Conservation (phyloP, 1,140 invertebrate species). For the Drosophila ambigua region DNA sequence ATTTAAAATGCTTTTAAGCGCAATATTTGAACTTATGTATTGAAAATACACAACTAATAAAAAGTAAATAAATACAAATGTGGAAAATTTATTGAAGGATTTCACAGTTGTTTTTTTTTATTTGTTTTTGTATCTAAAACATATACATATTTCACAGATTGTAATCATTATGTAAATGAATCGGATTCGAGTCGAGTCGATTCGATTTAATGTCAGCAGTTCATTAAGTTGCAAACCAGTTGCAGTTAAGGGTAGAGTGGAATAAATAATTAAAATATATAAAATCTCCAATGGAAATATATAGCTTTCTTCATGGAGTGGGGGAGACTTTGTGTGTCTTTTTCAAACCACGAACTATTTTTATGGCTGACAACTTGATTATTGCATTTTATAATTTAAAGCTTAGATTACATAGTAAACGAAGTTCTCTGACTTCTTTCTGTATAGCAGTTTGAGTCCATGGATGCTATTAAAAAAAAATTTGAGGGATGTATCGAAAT, state of each 20-base stretch:
- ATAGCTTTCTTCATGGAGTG: not conserved
- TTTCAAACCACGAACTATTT: not conserved
- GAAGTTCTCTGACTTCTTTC: too few relatives aligned
- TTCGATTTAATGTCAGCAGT: constrained; percentile 23
- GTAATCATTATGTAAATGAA: constrained; percentile 46
- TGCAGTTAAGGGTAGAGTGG: constrained; percentile 17
- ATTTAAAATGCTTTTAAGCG: constrained; percentile 14
- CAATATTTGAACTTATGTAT: constrained; percentile 41
- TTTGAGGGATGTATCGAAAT: too few relatives aligned
- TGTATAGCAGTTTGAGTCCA: too few relatives aligned
- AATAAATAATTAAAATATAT: constrained; percentile 22
- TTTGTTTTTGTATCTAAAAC: not conserved
- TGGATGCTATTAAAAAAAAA: too few relatives aligned
- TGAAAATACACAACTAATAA: constrained; percentile 23
- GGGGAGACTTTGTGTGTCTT: constrained; percentile 8
- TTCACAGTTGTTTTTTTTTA: not conserved
- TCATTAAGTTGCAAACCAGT: constrained; percentile 52
- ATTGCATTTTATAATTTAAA: too few relatives aligned
- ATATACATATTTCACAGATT: constrained; percentile 32
- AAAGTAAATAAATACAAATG: constrained; percentile 13
- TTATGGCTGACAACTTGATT: too few relatives aligned
- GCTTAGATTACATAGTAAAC: too few relatives aligned
- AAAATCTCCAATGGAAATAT: not conserved
- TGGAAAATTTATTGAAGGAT: constrained; percentile 55
- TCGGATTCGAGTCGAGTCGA: constrained; percentile 7